Evolutionary conservation across 2,888 invertebrate genomes (phyloP).

Genomic region (Penaeus monodon): DNA sequence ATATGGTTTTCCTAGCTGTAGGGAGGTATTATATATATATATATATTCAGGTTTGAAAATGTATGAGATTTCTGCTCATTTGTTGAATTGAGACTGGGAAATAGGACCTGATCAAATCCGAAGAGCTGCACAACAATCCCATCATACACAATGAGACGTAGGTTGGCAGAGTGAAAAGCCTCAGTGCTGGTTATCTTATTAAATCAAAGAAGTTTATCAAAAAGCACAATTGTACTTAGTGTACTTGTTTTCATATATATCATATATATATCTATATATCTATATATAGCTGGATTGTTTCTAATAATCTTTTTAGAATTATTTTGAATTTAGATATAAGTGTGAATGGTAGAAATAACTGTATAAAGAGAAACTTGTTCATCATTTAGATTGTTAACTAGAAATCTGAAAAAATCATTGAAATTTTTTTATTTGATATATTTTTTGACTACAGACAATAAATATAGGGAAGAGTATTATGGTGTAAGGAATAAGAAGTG

Average conservation of each 20-base stretch:
- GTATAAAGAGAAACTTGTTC: slow-evolving; percentile 5
- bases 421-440: slow-evolving; percentile 1
- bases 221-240: slow-evolving; percentile 13
- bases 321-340: slow-evolving; percentile 45
- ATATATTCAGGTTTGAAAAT: too few species aligned
- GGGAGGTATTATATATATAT: too few species aligned
- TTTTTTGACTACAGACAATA: slow-evolving; percentile 6
- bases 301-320: slow-evolving; percentile 40
- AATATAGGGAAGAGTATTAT: too few species aligned
- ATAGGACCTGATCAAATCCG: too few species aligned
- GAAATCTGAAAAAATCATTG: neutral
- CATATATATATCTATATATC: too few species aligned
- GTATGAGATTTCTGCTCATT: too few species aligned
- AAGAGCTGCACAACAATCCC: too few species aligned
- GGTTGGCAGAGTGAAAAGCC: slow-evolving; percentile 8
- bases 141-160: too few species aligned
- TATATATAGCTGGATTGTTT: slow-evolving; percentile 32
- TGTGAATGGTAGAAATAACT: slow-evolving; percentile 3
- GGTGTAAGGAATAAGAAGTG: too few species aligned
- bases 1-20: too few species aligned
- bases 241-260: too few species aligned
- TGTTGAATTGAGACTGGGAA: too few species aligned
- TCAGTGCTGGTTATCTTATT: slow-evolving; percentile 40
- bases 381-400: slow-evolving; percentile 10
- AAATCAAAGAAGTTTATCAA: slow-evolving; percentile 55